Evolutionary conservation across 2,797 vertebrate genomes (phyloP).

Genomic region (Siniperca obscura): DNA sequence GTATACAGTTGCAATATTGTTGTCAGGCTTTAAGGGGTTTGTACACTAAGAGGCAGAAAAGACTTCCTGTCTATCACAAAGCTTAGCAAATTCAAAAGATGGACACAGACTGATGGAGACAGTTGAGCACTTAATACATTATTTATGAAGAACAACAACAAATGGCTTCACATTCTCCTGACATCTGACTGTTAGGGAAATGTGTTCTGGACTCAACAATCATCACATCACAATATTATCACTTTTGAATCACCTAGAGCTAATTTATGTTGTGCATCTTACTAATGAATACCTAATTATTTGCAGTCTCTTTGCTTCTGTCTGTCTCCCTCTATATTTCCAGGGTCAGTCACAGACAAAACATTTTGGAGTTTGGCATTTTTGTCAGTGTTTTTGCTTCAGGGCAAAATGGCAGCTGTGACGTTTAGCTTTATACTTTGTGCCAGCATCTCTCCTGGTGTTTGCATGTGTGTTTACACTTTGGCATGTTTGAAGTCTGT

Average conservation of each 20-base stretch:
- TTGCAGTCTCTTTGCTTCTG: not conserved
- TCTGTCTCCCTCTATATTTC: not conserved
- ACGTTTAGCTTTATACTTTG: conserved; percentile 16
- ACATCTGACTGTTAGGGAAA: conserved; percentile 17
- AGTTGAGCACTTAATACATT: conserved; percentile 3
- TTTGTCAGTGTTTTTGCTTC: conserved; percentile 41
- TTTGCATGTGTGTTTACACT: conserved; percentile 14
- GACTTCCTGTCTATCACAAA: not conserved
- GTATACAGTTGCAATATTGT: not conserved
- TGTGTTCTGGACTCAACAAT: conserved; percentile 2
- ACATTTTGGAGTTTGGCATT: conserved; percentile 24
- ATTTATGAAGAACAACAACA: conserved; percentile 6
- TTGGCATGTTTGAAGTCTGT: conserved; percentile 23
- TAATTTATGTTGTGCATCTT: not conserved
- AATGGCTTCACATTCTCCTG: not conserved
- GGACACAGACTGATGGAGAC: conserved; percentile 14
- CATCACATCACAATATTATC: not conserved
- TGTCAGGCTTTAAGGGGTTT: not conserved
- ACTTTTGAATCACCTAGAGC: not conserved
- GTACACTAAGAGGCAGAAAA: not conserved
- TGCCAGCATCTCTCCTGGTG: conserved; percentile 23
- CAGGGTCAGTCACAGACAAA: conserved; percentile 24
- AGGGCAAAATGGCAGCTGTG: conserved; percentile 41
- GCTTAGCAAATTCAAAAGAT: not conserved
- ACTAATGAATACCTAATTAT: conserved; percentile 8